A percentile compares a stretch with the other conserved stretches of the same genome.
These are phyloP conservation scores for Colletes latitarsis DNA, from an alignment of 1,140 invertebrate species.

Conservation along the genomic window DNA sequence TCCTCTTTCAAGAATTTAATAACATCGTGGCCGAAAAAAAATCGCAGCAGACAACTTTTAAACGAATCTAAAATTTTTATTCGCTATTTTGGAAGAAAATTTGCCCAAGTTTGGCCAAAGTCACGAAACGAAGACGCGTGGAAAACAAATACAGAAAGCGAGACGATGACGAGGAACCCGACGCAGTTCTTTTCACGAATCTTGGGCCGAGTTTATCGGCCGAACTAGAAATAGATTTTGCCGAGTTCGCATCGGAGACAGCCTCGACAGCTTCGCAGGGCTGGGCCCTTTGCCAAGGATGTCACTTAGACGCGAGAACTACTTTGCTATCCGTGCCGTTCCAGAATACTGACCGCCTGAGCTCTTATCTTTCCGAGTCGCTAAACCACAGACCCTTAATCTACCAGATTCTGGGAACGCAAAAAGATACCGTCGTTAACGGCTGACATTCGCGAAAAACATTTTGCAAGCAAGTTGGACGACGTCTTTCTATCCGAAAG, in stretches of 20 bases:
- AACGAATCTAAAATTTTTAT: too few relatives aligned
- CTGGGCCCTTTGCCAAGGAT: slow-evolving; percentile 71
- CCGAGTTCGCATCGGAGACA: slow-evolving; percentile 56
- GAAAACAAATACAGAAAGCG: not conserved
- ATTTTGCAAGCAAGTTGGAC: not conserved
- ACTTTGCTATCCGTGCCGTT: slow-evolving; percentile 55
- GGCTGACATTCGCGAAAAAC: not conserved
- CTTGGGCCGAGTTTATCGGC: slow-evolving; percentile 56
- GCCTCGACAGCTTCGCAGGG: slow-evolving; percentile 46
- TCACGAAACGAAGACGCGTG: not conserved
- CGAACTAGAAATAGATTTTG: slow-evolving; percentile 66
- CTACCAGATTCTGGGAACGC: too few relatives aligned
- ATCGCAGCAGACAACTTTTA: too few relatives aligned
- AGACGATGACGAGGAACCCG: not conserved
- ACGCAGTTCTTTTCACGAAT: slow-evolving; percentile 50
- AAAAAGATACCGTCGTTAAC: not conserved
- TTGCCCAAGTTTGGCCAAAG: too few relatives aligned
- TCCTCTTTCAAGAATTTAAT: too few relatives aligned
- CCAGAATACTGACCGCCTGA: slow-evolving; percentile 42
- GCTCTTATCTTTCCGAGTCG: slow-evolving; percentile 44
- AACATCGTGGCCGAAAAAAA: too few relatives aligned
- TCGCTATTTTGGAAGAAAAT: too few relatives aligned
- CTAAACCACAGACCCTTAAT: slow-evolving; percentile 26
- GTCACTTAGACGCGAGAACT: slow-evolving; percentile 62
- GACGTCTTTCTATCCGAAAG: not conserved